These are phyloP conservation scores for Antennarius striatus DNA, from an alignment of 2,113 vertebrate species.

Conservation along the genomic window DNA sequence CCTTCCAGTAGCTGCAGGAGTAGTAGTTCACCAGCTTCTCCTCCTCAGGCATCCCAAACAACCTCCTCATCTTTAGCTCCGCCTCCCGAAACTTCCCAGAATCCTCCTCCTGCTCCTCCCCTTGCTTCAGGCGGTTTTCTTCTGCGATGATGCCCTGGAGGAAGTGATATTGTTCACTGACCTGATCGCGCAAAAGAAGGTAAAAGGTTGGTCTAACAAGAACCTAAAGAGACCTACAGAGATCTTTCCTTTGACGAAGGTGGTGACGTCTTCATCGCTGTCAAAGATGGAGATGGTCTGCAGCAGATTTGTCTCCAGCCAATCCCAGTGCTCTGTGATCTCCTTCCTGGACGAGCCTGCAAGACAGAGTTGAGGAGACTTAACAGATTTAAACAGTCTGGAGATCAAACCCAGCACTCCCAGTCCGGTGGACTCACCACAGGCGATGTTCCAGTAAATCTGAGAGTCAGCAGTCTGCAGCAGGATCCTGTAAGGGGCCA, in stretches of 20 bases:
- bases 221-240: conserved; percentile 83
- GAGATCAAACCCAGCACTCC: not conserved
- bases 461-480: conserved; percentile 96
- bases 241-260: conserved; percentile 98
- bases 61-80: conserved; percentile 93
- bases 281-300: conserved; percentile 98
- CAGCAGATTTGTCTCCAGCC: conserved; percentile 94
- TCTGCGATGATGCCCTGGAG: conserved; percentile 95
- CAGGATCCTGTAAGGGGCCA: conserved; percentile 95
- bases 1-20: conserved; percentile 98
- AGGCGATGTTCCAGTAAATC: conserved; percentile 94
- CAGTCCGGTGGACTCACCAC: conserved; percentile 79
- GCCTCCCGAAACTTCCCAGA: conserved; percentile 96
- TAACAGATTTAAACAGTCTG: not conserved
- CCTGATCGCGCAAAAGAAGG: not conserved
- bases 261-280: conserved; percentile 94
- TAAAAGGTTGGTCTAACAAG: not conserved
- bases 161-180: conserved; percentile 24
- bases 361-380: conserved; percentile 1
- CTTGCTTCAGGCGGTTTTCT: conserved; percentile 88
- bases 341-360: conserved; percentile 93
- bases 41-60: conserved; percentile 96
- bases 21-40: conserved; percentile 99
- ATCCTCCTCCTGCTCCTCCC: conserved; percentile 88
- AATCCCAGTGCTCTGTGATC: conserved; percentile 97